Base-by-base conservation (phyloP, 1,140 invertebrate species). In the Pogonomyrmex californicus region DNA sequence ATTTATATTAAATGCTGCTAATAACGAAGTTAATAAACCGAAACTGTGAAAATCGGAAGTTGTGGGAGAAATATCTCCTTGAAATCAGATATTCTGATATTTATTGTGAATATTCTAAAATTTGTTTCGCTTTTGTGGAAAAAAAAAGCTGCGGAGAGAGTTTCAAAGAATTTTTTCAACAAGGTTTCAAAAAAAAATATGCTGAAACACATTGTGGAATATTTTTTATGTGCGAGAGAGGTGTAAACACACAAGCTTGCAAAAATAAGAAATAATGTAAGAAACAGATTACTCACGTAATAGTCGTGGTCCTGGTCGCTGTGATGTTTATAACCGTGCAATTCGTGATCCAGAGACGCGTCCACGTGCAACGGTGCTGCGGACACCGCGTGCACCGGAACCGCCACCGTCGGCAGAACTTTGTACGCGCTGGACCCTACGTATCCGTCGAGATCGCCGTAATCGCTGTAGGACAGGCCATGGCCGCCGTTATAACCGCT, bases 381-480 rank as follows among this genome's bases (percentile, higher is more conserved):
- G 56, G 95, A 95, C n/a, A 95, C 95, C 9, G 95, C 73, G 81
- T 95, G 95, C n/a, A 95, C 86, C 54, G 95, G 95, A 12, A 95
- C 94, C 1, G 94, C 94, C 30, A 95, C 94, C 0, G 94, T 95
- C 1, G 95, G 95, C n/a, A 95, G 76, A 10, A 94, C 93, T 41
- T 91, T 90, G 79, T 95, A 94, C 44, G 93, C 93, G 17, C 91
- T 88, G 3, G 93, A 88, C 75, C 89, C 91, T 7, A 89, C 77
- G 85, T 93, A 94, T 76, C 91, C 94, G 33, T 93, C 93, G 63
- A 89, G 86, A 17, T 86, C 86, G 33, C 87, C 47, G 85, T 93
- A 93, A 83, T 92, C 92, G 14, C 76, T 56, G 68, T 93, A 93
- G 38, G 91, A 91, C 47, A 91, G 86, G 23, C 89, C 87, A 44